Base-by-base conservation (phyloP, 2,888 invertebrate species). In the Notodonta ziczac region DNA sequence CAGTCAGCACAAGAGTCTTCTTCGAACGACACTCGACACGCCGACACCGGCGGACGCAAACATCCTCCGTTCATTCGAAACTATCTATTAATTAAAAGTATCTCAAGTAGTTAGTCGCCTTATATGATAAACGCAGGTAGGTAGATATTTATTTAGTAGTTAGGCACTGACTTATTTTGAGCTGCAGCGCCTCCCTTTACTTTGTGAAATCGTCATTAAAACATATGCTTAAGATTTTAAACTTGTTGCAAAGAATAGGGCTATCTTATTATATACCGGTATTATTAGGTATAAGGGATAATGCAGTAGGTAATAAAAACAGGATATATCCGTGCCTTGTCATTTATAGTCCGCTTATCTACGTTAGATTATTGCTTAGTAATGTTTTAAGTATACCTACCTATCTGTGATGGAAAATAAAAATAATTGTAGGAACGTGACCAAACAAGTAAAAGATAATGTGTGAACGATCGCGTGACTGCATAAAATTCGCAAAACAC, bases 21-120 rank as follows among this genome's bases (percentile, higher is more conserved):
- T 88, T 82, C 88, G 87, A 89, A 90, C 82, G 90, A 89, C 87
- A 91, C 88, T 91, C 86, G 90, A 91, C 86, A 83, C 86, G 82
- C 79, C 78, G 80, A 77, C 83, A 80, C 78, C 83, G 81, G 72
- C 80, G 81, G 86, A 86, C 79, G 82, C 82, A 88, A 89, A 90
- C 89, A 90, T 90, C 89, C 89, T 89, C 80, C 77, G 76, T 62
- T 64, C 76, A 78, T 77, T 24, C 10, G 51, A 24, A 16, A 32
- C 51, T 50, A 50, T 50, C 14, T 50, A n/a, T 16, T 16, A 16
- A 50, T 50, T n/a, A 16, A n/a, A 35, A 35, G 35, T 14, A 16
- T 42, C 42, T n/a, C 5, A 5, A 5, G n/a, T n/a, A 5, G 5
- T 46, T 46, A 5, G 13, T 46, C 46, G 2, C 13, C 46, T n/a